Evolutionary conservation across 2,113 vertebrate species (phyloP), one percentile per base, ranked within the genome.

Genomic region (Colinus virginianus): DNA sequence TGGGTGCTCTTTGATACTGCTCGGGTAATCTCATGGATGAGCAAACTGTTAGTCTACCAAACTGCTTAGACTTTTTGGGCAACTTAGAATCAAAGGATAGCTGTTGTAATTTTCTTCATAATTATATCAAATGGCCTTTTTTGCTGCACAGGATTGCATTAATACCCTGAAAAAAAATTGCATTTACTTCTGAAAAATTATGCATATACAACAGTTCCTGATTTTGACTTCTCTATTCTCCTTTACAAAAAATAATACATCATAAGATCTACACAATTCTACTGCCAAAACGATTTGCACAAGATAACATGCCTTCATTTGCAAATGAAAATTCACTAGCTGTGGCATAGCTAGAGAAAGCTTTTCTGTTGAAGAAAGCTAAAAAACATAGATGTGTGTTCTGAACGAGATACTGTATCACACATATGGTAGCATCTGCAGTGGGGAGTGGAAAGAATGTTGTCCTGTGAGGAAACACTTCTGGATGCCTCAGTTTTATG

Each of bases 1-100:
- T 92, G 92, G 88, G 72, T 92, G 87, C 78, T 95, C 70, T 90
- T 74, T 88, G 77, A 78, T 93, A 93, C 32, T 94, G 77, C 86
- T 89, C 67, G 70, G 58, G 78, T 92, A 94, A 92, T 95, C 88
- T 93, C 87, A 77, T 32, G 72, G 90, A 84, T 94, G 87, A 95
- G 79, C 67, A 92, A 90, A 87, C 53, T 75, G 21, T 78, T 96
- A 84, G 30, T 82, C 70, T 81, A 77, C 55, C 49, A 71, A 90
- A 79, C 34, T 83, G 68, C 62, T 82, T 81, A 76, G 92, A 88
- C 45, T 72, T 93, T 93, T 84, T 18, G 59, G 74, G 45, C 25
- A 87, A 81, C 70, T 92, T 93, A 72, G 68, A 81, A 92, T 93
- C 80, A 76, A 12, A 76, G 61, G 87, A 58, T 64, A 81, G 15